phyloP scores from a whole-genome alignment of 2,797 vertebrate species.

The Halcyon leucocephala region DNA sequence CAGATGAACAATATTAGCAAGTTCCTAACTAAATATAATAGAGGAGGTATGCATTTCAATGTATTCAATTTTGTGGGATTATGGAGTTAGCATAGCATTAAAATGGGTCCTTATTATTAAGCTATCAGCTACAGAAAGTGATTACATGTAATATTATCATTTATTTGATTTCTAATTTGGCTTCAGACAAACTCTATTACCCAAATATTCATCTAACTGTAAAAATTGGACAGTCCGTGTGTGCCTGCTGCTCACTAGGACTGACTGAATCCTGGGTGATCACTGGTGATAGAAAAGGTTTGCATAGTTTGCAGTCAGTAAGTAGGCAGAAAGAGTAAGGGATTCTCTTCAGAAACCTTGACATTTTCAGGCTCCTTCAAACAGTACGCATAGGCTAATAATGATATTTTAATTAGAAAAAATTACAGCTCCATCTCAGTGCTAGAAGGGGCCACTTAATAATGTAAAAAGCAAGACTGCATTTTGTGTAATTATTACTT shows the following conservation, averaged over 20 bases:
- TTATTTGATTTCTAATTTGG: conserved; percentile 54
- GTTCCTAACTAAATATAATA: conserved; percentile 25
- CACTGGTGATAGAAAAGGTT: not conserved
- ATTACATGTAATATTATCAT: conserved; percentile 23
- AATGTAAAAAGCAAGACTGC: not conserved
- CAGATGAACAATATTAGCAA: conserved; percentile 22
- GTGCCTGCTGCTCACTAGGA: not conserved
- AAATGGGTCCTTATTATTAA: conserved; percentile 10
- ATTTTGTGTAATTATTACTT: conserved; percentile 35
- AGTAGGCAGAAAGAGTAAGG: not conserved
- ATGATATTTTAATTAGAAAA: conserved; percentile 53
- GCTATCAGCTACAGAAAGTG: not conserved
- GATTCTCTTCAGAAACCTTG: conserved; percentile 23
- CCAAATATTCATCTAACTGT: conserved; percentile 12
- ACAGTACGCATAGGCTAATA: not conserved
- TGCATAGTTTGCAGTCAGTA: not conserved
- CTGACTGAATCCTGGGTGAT: not conserved
- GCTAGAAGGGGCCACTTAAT: conserved; percentile 11
- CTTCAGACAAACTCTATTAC: conserved; percentile 38
- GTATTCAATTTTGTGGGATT: conserved; percentile 9
- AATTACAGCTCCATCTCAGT: not conserved
- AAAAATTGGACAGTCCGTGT: not conserved
- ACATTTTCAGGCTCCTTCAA: not conserved
- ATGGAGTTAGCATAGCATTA: not conserved
- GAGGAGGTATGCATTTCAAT: not conserved